Base-by-base conservation (phyloP, 1,140 invertebrate species). In the Pemphigus obesinymphae region DNA sequence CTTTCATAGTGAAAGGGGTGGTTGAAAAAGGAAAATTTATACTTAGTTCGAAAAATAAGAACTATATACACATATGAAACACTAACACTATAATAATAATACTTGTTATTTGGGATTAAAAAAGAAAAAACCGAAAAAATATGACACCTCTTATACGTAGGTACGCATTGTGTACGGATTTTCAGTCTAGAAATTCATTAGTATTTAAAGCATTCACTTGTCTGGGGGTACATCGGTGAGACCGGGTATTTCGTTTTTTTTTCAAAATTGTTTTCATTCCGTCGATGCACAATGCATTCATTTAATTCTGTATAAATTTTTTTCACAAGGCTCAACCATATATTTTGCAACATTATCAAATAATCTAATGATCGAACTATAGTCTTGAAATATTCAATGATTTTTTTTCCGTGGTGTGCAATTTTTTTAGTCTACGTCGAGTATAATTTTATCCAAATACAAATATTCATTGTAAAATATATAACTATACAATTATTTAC, bases 131-230 rank as follows among this genome's bases (percentile, higher is more conserved):
- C 5, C 40, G 23, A 37, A 43, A 68, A 37, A 68, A 37, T 43
- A 29, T 43, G 37, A 70, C 23, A 26, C 23, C 11, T n/a, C n/a
- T 70, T 45, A 4, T 26, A 23, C 34, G n/a, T 43, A n/a, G n/a
- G 37, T 70, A 72, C 6, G 5, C 34, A 70, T 31, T 70, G 66
- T 50, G 43, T 20, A 48, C 43, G 15, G 15, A 31, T 73, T 48
- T 43, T 31, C 15, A 48, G 70, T 50, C 43, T 48, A n/a, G 17
- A 73, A 73, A 73, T 73, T 73, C 23, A 50, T 73, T 50, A 50
- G 43, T 50, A 50, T 50, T 50, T 50, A 73, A 73, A 31, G 17
- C 50, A 73, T 73, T 73, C 26, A 73, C 26, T 73, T 72, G 68
- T 72, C 26, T 72, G 43, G n/a, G n/a, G n/a, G 17, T 31, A 48